Evolutionary conservation across 2,113 vertebrate species (phyloP), one percentile per base, ranked within the genome.

Genomic region (Prochilodus magdalenae): DNA sequence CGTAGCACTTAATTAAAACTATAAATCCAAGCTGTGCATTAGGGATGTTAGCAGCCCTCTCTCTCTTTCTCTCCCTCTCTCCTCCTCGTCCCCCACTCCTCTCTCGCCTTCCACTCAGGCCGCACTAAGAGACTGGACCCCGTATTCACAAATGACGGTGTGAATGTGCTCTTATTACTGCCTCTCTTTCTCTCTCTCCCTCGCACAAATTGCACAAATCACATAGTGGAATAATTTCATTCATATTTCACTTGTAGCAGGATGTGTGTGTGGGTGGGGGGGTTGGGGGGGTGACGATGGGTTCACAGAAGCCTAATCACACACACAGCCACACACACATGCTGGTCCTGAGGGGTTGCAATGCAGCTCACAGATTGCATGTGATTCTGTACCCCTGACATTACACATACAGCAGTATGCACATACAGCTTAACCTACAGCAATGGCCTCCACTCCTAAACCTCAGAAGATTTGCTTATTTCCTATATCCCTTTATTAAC

Each of bases 1-100:
- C 93, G 93, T 88, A 83, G 83, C 91, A 94, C 95, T 96, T 96
- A 96, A 97, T 96, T 96, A 96, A 97, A 96, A 95, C 96, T 95
- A 96, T 96, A 97, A 97, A 97, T 97, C 95, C 94, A 94, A 89
- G 75, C 85, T 90, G 94, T 94, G 94, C 95, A 95, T 95, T 94
- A 95, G 94, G 90, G 91, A 94, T 72, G 73, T 40, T 60, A 63
- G 77, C 74, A n/a, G n/a, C 73, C 40, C 65, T 79, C 26, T 75
- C 76, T 24, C 22, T 66, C 66, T 18, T 75, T 62, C 62, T 59
- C 62, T 76, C 77, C 47, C 78, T 53, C 72, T 27, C 44, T 53
- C 72, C n/a, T 44, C 40, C 40, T 10, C 73, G 10, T 40, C 75
- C 72, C 47, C 67, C 33, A 57, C 36, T 24, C 29, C 59, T 82